These are phyloP conservation scores for Trachelus tabidus DNA, from an alignment of 2,888 invertebrate species.

Conservation along the genomic window DNA sequence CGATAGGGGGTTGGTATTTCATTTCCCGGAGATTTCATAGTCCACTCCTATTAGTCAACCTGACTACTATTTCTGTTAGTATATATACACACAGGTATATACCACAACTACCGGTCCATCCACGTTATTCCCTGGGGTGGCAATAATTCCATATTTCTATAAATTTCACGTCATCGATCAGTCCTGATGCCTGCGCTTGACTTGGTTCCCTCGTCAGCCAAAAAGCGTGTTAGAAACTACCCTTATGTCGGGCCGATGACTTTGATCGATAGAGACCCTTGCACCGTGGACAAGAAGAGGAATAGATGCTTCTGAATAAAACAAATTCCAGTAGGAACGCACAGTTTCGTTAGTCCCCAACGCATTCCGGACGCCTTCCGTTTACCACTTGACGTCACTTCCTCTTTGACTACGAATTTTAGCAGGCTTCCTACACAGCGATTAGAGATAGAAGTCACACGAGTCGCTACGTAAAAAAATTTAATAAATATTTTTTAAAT, in stretches of 20 bases:
- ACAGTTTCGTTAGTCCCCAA: no score
- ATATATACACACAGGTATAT: not conserved
- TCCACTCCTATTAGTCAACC: constrained; percentile 46
- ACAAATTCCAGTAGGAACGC: constrained; percentile 13
- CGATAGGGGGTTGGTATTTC: not conserved
- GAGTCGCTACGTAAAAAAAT: no score
- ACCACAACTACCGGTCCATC: constrained; percentile 15
- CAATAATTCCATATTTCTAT: constrained; percentile 46
- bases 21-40: not conserved
- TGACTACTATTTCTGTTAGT: constrained; percentile 41
- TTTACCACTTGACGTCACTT: no score
- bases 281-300: constrained; percentile 7
- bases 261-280: constrained; percentile 19
- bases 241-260: constrained; percentile 9
- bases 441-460: no score
- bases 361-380: no score
- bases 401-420: no score
- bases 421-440: no score
- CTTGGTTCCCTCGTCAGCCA: constrained; percentile 1
- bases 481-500: no score
- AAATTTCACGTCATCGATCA: constrained; percentile 30
- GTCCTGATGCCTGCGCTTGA: constrained; percentile 9
- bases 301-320: constrained; percentile 23
- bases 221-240: constrained; percentile 2
- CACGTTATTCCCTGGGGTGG: constrained; percentile 15